These are phyloP conservation scores for Ypsolopha scabrella DNA, from an alignment of 2,888 invertebrate genomes.

Conservation along the genomic window DNA sequence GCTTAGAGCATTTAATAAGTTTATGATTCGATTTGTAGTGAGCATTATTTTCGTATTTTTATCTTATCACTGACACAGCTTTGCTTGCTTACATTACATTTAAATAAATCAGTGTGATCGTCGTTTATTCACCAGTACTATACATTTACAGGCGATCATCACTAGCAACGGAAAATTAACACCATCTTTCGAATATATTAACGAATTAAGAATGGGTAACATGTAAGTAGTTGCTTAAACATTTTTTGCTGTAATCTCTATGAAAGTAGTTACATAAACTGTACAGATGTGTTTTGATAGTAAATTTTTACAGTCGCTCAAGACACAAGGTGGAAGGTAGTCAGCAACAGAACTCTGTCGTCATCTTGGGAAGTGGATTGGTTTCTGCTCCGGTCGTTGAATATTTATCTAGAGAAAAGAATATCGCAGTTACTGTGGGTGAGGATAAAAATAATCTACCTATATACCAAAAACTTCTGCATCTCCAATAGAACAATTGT, in stretches of 20 bases:
- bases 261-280: too few species aligned
- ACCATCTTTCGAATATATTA: conserved; percentile 94
- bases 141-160: conserved; percentile 88
- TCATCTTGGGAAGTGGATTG: conserved; percentile 95
- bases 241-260: background rate
- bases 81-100: too few species aligned
- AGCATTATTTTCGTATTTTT: too few species aligned
- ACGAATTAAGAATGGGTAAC: conserved; percentile 81
- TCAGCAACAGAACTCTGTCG: conserved; percentile 77
- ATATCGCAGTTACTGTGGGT: conserved; percentile 87
- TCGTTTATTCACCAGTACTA: too few species aligned
- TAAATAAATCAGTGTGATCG: too few species aligned
- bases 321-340: conserved; percentile 79
- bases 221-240: conserved; percentile 49
- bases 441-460: conserved; percentile 11
- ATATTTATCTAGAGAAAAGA: conserved; percentile 87
- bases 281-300: too few species aligned
- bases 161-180: conserved; percentile 95
- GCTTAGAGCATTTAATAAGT: background rate
- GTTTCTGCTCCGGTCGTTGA: conserved; percentile 96
- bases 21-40: background rate
- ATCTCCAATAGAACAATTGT: background rate
- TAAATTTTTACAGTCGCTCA: conserved; percentile 61
- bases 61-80: too few species aligned
- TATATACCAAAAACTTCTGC: background rate